Conservation (phyloP, 2,113 vertebrate genomes). For the Paratilapia polleni region DNA sequence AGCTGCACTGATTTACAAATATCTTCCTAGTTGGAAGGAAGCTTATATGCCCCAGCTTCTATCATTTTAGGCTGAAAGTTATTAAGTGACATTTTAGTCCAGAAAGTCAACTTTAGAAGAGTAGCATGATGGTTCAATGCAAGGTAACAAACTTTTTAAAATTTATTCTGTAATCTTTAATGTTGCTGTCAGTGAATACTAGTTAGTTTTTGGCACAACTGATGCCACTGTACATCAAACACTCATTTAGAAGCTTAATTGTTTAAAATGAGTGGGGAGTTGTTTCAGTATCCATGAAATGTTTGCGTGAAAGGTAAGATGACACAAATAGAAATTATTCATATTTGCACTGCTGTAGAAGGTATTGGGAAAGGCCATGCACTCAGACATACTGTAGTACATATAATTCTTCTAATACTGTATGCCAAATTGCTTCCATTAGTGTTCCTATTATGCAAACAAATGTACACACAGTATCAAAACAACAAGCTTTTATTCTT, state of each 20-base stretch:
- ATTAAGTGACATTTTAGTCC: neutral
- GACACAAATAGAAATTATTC: conserved; percentile 28
- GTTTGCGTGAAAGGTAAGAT: neutral
- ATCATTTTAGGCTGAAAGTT: neutral
- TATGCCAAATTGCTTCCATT: neutral
- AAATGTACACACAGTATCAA: neutral
- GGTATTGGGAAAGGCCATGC: neutral
- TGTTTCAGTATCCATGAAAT: conserved; percentile 1
- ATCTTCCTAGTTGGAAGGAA: conserved; percentile 10
- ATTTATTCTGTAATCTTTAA: neutral
- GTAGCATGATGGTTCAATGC: neutral
- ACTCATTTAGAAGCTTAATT: conserved; percentile 8
- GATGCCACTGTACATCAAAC: neutral
- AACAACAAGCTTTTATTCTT: conserved; percentile 3
- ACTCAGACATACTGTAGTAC: conserved; percentile 1
- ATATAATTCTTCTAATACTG: conserved; percentile 2
- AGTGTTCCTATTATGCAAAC: neutral
- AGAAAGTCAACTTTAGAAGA: neutral
- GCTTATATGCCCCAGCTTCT: neutral
- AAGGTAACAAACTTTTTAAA: neutral
- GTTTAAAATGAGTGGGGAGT: neutral
- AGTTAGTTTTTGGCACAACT: neutral
- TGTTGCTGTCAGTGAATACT: neutral
- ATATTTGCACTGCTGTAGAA: conserved; percentile 2
- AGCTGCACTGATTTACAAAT: conserved; percentile 60